phyloP scores from a whole-genome alignment of 2,797 vertebrate species.

The Oreortyx pictus region DNA sequence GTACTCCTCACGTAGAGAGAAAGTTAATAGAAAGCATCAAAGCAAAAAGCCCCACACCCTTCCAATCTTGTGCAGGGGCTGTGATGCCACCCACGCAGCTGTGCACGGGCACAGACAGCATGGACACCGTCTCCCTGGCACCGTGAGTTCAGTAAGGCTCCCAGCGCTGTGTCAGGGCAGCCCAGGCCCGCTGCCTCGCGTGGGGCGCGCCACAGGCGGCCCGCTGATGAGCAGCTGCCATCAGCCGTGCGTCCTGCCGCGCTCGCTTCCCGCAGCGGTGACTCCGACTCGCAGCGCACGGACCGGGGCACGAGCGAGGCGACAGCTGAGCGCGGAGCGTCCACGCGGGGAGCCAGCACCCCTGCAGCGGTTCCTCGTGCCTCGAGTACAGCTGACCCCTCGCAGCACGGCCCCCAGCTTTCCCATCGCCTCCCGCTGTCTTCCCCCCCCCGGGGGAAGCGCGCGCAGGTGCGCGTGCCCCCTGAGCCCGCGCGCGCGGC shows the following conservation, averaged over 20 bases:
- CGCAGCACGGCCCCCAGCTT: too few species aligned
- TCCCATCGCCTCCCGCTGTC: too few species aligned
- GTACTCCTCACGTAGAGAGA: background rate
- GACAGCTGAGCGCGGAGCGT: background rate
- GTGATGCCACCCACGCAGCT: background rate
- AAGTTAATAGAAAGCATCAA: background rate
- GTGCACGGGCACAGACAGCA: background rate
- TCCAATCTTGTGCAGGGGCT: fast-evolving
- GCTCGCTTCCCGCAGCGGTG: background rate
- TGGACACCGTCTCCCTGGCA: background rate
- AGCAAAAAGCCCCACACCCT: background rate
- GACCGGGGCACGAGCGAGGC: background rate
- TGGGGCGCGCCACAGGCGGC: too few species aligned
- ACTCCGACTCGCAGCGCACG: too few species aligned
- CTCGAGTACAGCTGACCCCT: too few species aligned
- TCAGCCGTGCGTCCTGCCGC: too few species aligned
- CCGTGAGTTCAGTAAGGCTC: fast-evolving
- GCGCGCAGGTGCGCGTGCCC: background rate
- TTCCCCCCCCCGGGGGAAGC: too few species aligned
- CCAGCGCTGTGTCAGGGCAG: background rate
- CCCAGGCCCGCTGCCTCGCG: background rate
- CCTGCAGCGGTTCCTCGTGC: too few species aligned
- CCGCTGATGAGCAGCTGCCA: background rate
- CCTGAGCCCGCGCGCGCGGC: too few species aligned
- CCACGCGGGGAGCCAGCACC: too few species aligned